These are phyloP conservation scores for Sphinx pinastri DNA, from an alignment of 2,888 invertebrate species.

Conservation along the genomic window DNA sequence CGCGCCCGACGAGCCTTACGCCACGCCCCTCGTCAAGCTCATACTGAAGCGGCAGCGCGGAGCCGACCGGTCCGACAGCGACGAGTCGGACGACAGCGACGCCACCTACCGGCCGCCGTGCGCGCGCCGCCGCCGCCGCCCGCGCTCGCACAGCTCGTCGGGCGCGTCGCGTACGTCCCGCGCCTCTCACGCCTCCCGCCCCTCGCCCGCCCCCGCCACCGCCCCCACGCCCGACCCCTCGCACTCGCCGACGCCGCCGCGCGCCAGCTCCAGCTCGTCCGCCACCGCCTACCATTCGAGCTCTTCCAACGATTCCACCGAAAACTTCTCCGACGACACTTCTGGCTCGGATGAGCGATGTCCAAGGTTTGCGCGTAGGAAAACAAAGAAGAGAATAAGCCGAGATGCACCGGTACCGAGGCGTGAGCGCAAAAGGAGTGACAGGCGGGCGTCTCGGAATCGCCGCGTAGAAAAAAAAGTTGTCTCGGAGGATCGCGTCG, in stretches of 20 bases:
- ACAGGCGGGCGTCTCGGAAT: conserved; percentile 44
- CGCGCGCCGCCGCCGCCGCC: conserved; percentile 40
- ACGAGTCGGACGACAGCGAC: conserved; percentile 55
- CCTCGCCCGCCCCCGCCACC: conserved; percentile 26
- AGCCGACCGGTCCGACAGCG: conserved; percentile 28
- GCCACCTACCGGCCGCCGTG: conserved; percentile 48
- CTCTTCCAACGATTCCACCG: conserved; percentile 30
- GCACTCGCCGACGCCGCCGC: conserved; percentile 13
- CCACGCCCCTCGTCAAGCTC: conserved; percentile 52
- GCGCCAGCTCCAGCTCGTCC: conserved; percentile 30
- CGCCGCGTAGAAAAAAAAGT: conserved; percentile 42
- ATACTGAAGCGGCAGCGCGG: conserved; percentile 52
- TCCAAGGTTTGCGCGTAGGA: conserved; percentile 43
- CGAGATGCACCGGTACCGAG: conserved; percentile 36
- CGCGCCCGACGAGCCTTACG: conserved; percentile 37
- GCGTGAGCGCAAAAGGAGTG: conserved; percentile 45
- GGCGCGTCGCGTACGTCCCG: conserved; percentile 32
- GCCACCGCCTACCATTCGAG: conserved; percentile 32
- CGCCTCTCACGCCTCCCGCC: conserved; percentile 34
- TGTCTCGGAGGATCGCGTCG: conserved; percentile 30
- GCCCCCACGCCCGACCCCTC: conserved; percentile 6
- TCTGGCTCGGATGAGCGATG: conserved; percentile 35
- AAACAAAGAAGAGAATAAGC: conserved; percentile 44
- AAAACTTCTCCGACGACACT: conserved; percentile 31
- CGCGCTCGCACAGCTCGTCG: conserved; percentile 36